A percentile compares a stretch with the other conserved stretches of the same genome.
Conservation (phyloP, 2,113 vertebrate genomes). For the Stegostoma tigrinum region DNA sequence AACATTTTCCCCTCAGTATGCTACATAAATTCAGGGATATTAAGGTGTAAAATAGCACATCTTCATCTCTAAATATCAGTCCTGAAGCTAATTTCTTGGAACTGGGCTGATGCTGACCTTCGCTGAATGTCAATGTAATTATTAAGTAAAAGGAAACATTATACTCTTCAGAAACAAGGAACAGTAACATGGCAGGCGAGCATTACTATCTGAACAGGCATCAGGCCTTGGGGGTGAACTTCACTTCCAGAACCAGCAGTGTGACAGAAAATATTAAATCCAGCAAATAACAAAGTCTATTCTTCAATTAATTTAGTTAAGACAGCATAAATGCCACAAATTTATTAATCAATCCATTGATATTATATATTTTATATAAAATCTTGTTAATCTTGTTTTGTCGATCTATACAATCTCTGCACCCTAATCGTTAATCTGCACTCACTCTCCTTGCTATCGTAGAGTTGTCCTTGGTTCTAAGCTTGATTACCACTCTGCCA, state of each 20-base stretch:
- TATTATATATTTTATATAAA: not conserved
- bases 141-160: slow-evolving; percentile 9
- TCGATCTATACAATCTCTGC: not conserved
- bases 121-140: not conserved
- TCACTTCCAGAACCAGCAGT: not conserved
- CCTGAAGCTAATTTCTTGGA: not conserved
- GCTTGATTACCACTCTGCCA: not conserved
- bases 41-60: not conserved
- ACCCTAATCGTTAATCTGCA: not conserved
- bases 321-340: not conserved
- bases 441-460: not conserved
- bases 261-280: not conserved
- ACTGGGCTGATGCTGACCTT: not conserved
- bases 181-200: not conserved
- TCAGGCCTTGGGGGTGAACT: not conserved
- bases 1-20: not conserved
- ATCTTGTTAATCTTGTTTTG: not conserved
- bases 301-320: not conserved
- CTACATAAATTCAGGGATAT: not conserved
- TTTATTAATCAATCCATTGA: not conserved
- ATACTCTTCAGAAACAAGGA: not conserved
- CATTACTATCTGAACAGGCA: not conserved
- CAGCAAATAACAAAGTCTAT: not conserved
- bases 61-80: not conserved
- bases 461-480: not conserved